Percentiles rank a stretch among this genome's conserved stretches.
Evolutionary conservation across 2,888 invertebrate species (phyloP).

Genomic region (Acronicta alni): DNA sequence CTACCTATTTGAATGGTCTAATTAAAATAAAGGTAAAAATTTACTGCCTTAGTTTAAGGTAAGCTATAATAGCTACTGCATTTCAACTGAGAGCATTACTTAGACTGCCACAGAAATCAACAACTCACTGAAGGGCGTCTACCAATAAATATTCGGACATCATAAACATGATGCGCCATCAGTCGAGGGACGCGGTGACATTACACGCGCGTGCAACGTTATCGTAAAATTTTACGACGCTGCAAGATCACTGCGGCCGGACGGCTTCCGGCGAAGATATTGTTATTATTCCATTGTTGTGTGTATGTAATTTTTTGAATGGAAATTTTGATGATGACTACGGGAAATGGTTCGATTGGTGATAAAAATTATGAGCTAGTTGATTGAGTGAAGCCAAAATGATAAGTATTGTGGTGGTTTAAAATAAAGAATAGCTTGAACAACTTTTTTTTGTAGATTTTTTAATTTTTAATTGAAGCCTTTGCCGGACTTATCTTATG

Average conservation of each 20-base stretch:
- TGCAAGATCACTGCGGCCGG: conserved; percentile 67
- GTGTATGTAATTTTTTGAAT: conserved; percentile 44
- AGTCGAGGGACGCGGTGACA: conserved; percentile 68
- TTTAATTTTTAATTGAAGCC: no score
- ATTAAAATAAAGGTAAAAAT: no score
- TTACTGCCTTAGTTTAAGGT: no score
- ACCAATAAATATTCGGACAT: conserved; percentile 69
- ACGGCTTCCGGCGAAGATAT: conserved; percentile 65
- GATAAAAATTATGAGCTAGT: conserved; percentile 1
- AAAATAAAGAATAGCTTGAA: no score
- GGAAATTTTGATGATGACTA: conserved; percentile 21
- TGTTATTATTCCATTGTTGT: conserved; percentile 59
- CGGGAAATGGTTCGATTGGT: conserved; percentile 37
- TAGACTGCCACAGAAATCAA: conserved; percentile 27
- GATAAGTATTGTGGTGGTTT: no score
- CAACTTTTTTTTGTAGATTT: no score
- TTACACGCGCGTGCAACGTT: conserved; percentile 79
- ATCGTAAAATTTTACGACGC: conserved; percentile 87
- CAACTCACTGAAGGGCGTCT: conserved; percentile 42
- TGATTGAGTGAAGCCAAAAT: not conserved
- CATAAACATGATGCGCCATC: conserved; percentile 81
- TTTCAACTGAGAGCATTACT: not conserved
- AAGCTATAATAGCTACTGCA: not conserved
- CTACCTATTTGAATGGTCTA: no score
- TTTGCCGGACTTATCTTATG: no score